Evolutionary conservation across 2,888 invertebrate genomes (phyloP), one percentile per base, ranked within the genome.

Genomic region (Drosophila acutilabella): DNA sequence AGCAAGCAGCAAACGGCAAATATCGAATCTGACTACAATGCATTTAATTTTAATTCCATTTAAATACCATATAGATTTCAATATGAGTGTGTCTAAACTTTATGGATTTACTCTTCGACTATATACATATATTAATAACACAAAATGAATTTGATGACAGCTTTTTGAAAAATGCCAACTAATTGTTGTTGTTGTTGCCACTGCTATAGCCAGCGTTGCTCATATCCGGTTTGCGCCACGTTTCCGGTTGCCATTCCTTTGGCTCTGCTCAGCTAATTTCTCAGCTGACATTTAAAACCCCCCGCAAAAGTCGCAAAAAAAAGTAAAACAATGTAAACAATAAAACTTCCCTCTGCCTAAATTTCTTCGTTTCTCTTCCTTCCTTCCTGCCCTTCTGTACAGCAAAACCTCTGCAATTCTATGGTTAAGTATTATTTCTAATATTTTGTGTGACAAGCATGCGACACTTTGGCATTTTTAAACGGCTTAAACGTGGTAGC

Each of bases 391-490:
- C 47, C 47, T 44, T 40, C 48, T 44, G 2, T 6, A 33, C 3
- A 8, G 58, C 13, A 66, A 86, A 89, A 89, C 74, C 85, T 78
- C 60, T 84, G 90, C 89, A 76, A 87, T 83, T 87, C 90, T 83
- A 78, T 89, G 85, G 85, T 71, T 89, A 89, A 87, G 90, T 84
- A 89, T 89, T 81, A 89, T 89, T 86, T 86, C 85, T 89, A 87
- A 86, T 86, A 86, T 89, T 89, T 89, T 89, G 84, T 85, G 84
- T 86, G 89, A 85, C 90, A 88, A 70, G 71, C 84, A 70, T 80
- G 81, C 87, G 90, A 86, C 89, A 86, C 85, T 85, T 89, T 89
- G 88, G 85, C 78, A 89, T 89, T 89, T 78, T 13, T 36, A 36
- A 13, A 36, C 13, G 4, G 11, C 13, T 36, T 36, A 36, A 13